Percentiles rank a stretch among this genome's conserved stretches.
Conservation (phyloP, 2,888 invertebrate genomes). For the Andricus curvator region DNA sequence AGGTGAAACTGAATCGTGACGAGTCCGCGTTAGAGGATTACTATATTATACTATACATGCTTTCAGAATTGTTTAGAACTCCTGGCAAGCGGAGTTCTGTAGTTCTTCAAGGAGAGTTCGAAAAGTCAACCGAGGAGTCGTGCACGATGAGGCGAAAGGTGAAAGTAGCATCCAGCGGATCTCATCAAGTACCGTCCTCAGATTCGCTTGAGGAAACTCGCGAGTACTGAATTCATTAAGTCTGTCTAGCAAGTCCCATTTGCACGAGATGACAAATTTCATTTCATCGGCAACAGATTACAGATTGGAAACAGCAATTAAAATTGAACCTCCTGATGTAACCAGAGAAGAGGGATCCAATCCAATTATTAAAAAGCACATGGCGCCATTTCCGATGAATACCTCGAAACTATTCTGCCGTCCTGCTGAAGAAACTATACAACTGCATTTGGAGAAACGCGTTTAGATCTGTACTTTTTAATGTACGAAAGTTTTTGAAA, state of each 20-base stretch:
- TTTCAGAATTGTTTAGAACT: conserved; percentile 17
- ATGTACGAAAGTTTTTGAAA: too few relatives aligned
- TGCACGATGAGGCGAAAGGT: conserved; percentile 75
- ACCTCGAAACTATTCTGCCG: too few relatives aligned
- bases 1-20: conserved; percentile 66
- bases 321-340: too few relatives aligned
- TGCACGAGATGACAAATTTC: conserved; percentile 50
- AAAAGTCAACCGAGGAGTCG: conserved; percentile 65
- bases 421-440: too few relatives aligned
- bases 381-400: too few relatives aligned
- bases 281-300: background rate
- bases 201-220: conserved; percentile 47
- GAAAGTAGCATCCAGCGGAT: conserved; percentile 71
- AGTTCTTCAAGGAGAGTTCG: conserved; percentile 61
- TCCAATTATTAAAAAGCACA: too few relatives aligned
- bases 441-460: too few relatives aligned
- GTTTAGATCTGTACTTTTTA: too few relatives aligned
- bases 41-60: conserved; percentile 22
- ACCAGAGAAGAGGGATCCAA: background rate
- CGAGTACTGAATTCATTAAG: conserved; percentile 26
- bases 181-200: conserved; percentile 38
- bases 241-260: conserved; percentile 50
- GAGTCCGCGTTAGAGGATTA: conserved; percentile 28
- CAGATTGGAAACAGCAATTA: background rate
- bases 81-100: background rate